Evolutionary conservation across 2,888 invertebrate species (phyloP), one percentile per base, ranked within the genome.

Genomic region (Cataglyphis cursor): DNA sequence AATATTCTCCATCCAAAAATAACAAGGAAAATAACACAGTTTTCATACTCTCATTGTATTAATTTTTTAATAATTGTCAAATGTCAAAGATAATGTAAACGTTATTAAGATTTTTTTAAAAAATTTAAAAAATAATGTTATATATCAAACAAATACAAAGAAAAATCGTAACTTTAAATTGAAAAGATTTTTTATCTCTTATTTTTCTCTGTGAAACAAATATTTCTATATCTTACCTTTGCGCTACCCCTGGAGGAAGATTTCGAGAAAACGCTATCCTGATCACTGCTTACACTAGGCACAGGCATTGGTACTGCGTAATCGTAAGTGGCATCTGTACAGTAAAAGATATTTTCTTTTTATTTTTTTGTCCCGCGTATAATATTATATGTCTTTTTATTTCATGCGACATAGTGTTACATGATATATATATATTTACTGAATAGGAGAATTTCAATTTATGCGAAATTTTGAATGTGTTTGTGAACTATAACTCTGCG

Each of bases 221-320:
- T 48, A 5, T 0, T 59, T 62, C 38, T 44, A 41, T 21, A 4
- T 57, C 84, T 92, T 89, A 94, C 95, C 93, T 95, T 95, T 74
- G 95, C 95, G 88, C 95, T 95, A 87, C 95, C 95, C 89, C 94
- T 93, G 83, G 95, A 95, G 65, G 93, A 93, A 85, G 94, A 94
- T 89, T 95, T 95, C 31, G 95, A 95, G 87, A 95, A 95, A 51
- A 95, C 94, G 89, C 95, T 95, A 88, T 95, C 95, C 91, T 95
- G 95, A 86, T 95, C 95, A 85, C 95, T 95, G 91, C 94, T 94
- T 81, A 94, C 94, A 86, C 94, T 94, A 82, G 94, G 94, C 89
- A 95, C 94, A 64, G 94, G 94, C 94, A 94, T 94, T 70, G 93
- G 94, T 87, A 95, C 94, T 82, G 95, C 95, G 84, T 95, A 95